Conservation (phyloP, 2,113 vertebrate species). For the Plestiodon gilberti region DNA sequence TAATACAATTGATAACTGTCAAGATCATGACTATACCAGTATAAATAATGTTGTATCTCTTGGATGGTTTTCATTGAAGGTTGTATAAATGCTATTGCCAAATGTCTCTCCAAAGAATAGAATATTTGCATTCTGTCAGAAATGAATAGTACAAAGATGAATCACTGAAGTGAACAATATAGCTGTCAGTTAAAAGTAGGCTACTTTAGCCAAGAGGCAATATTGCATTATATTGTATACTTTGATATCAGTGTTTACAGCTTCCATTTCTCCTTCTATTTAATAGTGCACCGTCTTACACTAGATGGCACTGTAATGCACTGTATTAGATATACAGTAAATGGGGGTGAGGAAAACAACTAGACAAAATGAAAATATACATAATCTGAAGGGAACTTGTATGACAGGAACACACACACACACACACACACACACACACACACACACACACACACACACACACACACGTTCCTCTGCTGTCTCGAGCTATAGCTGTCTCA, state of each 20-base stretch:
- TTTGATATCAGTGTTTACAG: background rate
- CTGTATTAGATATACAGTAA: constrained; percentile 1
- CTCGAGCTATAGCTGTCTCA: background rate
- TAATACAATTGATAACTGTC: background rate
- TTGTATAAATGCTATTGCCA: background rate
- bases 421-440: no score
- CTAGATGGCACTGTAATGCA: constrained; percentile 69
- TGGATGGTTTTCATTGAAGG: background rate
- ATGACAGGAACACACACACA: constrained; percentile 9
- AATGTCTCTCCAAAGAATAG: background rate
- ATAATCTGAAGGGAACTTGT: constrained; percentile 17
- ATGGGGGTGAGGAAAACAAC: constrained; percentile 17
- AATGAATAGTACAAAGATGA: background rate
- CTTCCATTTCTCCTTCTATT: background rate
- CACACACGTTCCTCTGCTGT: no score
- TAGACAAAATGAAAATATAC: background rate
- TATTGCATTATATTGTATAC: background rate
- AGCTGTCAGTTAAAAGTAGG: background rate
- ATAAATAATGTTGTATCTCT: background rate
- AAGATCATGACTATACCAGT: background rate
- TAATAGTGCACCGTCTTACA: background rate
- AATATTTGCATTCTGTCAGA: background rate
- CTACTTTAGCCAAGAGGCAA: accelerated
- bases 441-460: no score
- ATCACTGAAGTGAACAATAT: background rate